phyloP scores from a whole-genome alignment of 2,888 invertebrate species.

The Esperia sulphurella region DNA sequence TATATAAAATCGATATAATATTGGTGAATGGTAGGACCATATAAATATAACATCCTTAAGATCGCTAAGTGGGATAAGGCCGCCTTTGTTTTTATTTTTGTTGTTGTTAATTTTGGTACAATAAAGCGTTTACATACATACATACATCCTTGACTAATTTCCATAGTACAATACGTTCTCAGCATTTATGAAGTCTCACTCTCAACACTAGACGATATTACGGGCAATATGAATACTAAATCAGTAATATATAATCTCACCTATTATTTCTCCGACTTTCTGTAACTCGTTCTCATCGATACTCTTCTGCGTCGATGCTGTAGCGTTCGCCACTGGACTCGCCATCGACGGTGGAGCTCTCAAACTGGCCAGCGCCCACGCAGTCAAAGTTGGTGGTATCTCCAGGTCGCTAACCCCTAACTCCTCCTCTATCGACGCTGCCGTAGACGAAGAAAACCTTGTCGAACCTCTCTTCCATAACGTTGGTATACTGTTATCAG shows the following conservation, averaged over 20 bases:
- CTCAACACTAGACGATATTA: too few species aligned
- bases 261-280: constrained; percentile 60
- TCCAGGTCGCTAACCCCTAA: constrained; percentile 50
- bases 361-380: constrained; percentile 73
- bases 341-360: constrained; percentile 55
- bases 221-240: not conserved
- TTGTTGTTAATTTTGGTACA: too few species aligned
- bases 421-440: constrained; percentile 37
- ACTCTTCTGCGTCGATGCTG: constrained; percentile 40
- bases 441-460: constrained; percentile 53
- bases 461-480: constrained; percentile 74
- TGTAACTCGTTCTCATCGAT: constrained; percentile 67
- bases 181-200: too few species aligned
- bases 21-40: too few species aligned
- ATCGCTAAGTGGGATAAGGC: too few species aligned
- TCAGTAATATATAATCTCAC: constrained; percentile 30
- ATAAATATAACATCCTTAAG: too few species aligned
- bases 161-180: too few species aligned
- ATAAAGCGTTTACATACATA: too few species aligned
- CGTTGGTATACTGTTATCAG: constrained; percentile 69
- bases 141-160: too few species aligned
- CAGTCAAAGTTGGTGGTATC: constrained; percentile 71
- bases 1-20: too few species aligned
- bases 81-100: too few species aligned
- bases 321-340: constrained; percentile 35